Evolutionary conservation across 2,888 invertebrate species (phyloP).

Genomic region (Emmelina monodactyla): DNA sequence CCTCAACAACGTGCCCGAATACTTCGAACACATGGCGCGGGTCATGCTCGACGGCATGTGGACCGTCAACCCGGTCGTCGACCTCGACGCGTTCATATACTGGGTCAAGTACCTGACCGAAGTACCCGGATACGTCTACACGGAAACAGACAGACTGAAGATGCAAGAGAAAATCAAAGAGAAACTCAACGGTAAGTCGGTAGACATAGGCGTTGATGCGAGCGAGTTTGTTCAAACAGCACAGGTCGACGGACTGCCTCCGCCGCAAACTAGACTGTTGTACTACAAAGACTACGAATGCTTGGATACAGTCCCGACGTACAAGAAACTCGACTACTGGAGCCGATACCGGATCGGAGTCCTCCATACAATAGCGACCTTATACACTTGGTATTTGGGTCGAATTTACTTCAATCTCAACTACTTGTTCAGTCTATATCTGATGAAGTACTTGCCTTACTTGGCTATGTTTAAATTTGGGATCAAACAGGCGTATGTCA

Average conservation of each 20-base stretch:
- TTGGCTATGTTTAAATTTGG: slow-evolving; percentile 74
- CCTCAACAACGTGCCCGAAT: slow-evolving; percentile 63
- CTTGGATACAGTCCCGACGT: slow-evolving; percentile 44
- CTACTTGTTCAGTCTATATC: slow-evolving; percentile 63
- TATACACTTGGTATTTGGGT: slow-evolving; percentile 57
- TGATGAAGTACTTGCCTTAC: slow-evolving; percentile 74
- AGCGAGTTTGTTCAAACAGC: slow-evolving; percentile 26
- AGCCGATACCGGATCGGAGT: slow-evolving; percentile 33
- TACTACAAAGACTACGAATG: slow-evolving; percentile 46
- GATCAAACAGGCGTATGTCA: slow-evolving; percentile 64
- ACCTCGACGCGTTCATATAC: slow-evolving; percentile 55
- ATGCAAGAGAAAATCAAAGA: slow-evolving; percentile 28
- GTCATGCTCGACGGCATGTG: slow-evolving; percentile 74
- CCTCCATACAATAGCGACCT: slow-evolving; percentile 17
- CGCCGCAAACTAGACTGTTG: slow-evolving; percentile 26
- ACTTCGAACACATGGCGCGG: slow-evolving; percentile 71
- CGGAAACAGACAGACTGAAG: slow-evolving; percentile 30
- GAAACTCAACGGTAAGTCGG: slow-evolving; percentile 24
- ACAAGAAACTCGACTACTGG: slow-evolving; percentile 35
- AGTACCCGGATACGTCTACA: slow-evolving; percentile 64
- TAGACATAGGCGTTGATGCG: slow-evolving; percentile 32
- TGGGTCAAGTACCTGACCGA: slow-evolving; percentile 62
- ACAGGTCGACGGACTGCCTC: slow-evolving; percentile 29
- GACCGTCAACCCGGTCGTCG: slow-evolving; percentile 71
- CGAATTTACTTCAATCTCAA: slow-evolving; percentile 69